phyloP scores from a whole-genome alignment of 2,888 invertebrate genomes.

The Lacanobia oleracea region DNA sequence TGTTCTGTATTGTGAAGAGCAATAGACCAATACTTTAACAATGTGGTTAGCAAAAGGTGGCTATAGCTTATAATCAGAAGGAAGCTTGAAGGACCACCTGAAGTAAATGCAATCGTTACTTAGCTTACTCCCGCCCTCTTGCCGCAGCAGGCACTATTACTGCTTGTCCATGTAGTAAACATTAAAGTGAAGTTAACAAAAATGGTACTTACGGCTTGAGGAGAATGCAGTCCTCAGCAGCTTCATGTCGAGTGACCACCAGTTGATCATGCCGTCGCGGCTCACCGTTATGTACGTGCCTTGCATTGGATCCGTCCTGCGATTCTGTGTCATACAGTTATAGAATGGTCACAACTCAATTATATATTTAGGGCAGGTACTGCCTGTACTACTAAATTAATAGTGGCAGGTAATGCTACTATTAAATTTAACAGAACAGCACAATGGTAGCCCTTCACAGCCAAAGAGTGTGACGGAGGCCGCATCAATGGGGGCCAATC shows the following conservation, averaged over 20 bases:
- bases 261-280: slow-evolving; percentile 94
- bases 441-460: too few relatives aligned
- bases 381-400: too few relatives aligned
- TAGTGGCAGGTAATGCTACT: too few relatives aligned
- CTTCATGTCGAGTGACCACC: slow-evolving; percentile 94
- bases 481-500: not conserved
- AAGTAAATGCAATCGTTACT: too few relatives aligned
- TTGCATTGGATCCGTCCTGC: slow-evolving; percentile 90
- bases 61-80: not conserved
- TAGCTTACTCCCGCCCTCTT: too few relatives aligned
- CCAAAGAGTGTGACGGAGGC: not conserved
- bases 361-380: not conserved
- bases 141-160: too few relatives aligned
- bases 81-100: not conserved
- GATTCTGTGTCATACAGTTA: slow-evolving; percentile 80
- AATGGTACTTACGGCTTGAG: slow-evolving; percentile 89
- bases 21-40: not conserved
- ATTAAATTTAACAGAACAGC: too few relatives aligned
- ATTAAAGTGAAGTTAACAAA: not conserved
- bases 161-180: not conserved
- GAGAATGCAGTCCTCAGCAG: slow-evolving; percentile 92
- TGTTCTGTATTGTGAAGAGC: not conserved
- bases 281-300: slow-evolving; percentile 94
- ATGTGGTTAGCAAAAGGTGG: not conserved
- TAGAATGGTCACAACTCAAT: not conserved